These are phyloP conservation scores for Agrypnia vestita DNA, from an alignment of 1,140 invertebrate species.

Conservation along the genomic window DNA sequence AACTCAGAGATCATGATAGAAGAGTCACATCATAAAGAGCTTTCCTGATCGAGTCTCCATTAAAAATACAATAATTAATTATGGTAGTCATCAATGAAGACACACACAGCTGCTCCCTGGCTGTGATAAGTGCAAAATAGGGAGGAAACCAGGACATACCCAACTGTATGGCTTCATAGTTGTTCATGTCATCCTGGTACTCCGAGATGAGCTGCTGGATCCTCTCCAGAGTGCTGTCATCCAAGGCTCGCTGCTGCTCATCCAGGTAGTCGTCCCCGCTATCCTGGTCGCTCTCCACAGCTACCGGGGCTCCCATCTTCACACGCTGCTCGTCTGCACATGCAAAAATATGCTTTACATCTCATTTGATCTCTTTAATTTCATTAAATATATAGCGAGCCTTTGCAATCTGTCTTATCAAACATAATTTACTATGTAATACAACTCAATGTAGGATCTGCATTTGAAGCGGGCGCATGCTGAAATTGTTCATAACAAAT, in stretches of 20 bases:
- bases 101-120: too few relatives aligned
- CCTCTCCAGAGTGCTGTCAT: constrained; percentile 81
- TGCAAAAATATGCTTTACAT: too few relatives aligned
- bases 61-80: too few relatives aligned
- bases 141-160: constrained; percentile 63
- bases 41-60: too few relatives aligned
- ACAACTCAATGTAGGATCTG: too few relatives aligned
- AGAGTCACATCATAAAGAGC: neutral
- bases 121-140: neutral
- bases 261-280: constrained; percentile 84
- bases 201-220: constrained; percentile 87
- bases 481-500: too few relatives aligned
- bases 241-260: constrained; percentile 82
- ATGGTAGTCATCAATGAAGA: too few relatives aligned
- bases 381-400: too few relatives aligned
- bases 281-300: constrained; percentile 60
- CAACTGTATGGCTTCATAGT: constrained; percentile 75
- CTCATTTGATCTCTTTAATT: too few relatives aligned
- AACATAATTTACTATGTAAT: too few relatives aligned
- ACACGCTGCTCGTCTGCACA: constrained; percentile 61
- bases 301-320: constrained; percentile 66
- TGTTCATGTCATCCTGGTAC: constrained; percentile 86
- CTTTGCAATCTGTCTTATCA: too few relatives aligned
- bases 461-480: too few relatives aligned
- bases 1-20: neutral